Evolutionary conservation across 1,140 invertebrate species (phyloP), one percentile per base, ranked within the genome.

Genomic region (Myzus persicae): DNA sequence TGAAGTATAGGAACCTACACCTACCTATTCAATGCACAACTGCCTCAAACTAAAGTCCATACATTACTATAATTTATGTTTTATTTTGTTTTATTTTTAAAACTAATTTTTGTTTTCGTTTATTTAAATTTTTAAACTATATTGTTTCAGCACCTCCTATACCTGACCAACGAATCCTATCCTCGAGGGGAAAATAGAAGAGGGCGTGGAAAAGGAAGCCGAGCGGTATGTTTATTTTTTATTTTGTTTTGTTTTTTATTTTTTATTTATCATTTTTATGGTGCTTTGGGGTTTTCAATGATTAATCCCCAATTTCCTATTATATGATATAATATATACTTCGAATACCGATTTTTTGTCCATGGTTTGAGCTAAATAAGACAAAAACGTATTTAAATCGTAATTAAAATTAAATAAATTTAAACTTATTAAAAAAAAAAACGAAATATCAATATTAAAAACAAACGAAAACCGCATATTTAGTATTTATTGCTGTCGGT

Each of bases 61-160:
- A 36, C 18, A 22, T 48, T 48, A 24, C 46, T 36, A 88, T 67
- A 31, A 90, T 67, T 40, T 67, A 59, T 59, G 38, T 18, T 54
- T 54, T 90, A 14, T 90, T 59, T 42, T 90, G 4, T 40, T 59
- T 90, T 90, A 67, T 59, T 59, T 88, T 89, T 81, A 40, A 4
- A 51, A 14, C 76, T 67, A 26, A 24, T 93, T 93, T 93, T 89
- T 91, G 42, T 92, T 92, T 92, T 92, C 54, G 18, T 42, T 85
- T 85, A 42, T 40, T 85, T 85, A 38, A 85, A 20, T 85, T 51
- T 54, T 42, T 85, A 24, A 92, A 82, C 46, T 93, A 85, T 93
- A 89, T 90, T 94, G 90, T 94, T 94, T 94, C 94, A 95, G 94
- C 94, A 95, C 93, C 93, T 95, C 87, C 67, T 95, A 94, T 95